phyloP scores from a whole-genome alignment of 2,113 vertebrate genomes.

The Procavia capensis region DNA sequence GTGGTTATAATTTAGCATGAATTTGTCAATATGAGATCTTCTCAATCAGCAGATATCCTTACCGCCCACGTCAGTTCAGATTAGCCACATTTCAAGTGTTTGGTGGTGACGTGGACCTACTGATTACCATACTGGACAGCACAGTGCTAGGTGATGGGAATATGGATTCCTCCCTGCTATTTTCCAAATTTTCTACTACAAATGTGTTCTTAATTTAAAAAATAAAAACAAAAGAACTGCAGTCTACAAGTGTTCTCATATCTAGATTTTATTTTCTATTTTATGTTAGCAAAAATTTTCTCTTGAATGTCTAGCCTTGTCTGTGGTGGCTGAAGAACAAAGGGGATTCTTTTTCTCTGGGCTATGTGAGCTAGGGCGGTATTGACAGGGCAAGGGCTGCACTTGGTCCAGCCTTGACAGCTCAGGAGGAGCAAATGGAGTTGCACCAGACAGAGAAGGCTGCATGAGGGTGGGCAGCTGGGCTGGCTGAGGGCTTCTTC shows the following conservation, averaged over 20 bases:
- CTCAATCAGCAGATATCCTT: no score
- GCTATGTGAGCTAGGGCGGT: not conserved
- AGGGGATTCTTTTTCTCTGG: not conserved
- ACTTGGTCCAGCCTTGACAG: not conserved
- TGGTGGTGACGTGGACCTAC: no score
- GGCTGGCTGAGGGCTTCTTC: not conserved
- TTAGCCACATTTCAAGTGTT: not conserved
- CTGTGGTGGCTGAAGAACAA: not conserved
- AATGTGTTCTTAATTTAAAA: not conserved
- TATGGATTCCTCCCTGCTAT: not conserved
- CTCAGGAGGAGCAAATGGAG: not conserved
- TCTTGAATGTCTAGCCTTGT: not conserved
- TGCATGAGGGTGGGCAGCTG: rapidly evolving
- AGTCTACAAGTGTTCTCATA: not conserved
- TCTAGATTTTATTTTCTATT: slow-evolving; percentile 24
- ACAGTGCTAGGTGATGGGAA: rapidly evolving
- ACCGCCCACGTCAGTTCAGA: not conserved
- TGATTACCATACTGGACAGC: not conserved
- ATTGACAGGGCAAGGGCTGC: not conserved
- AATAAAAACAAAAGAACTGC: not conserved
- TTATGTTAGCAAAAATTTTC: slow-evolving; percentile 2
- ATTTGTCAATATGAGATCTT: no score
- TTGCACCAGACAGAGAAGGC: no score
- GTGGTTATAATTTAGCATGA: no score
- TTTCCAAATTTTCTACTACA: slow-evolving; percentile 19